Conservation (phyloP, 2,888 invertebrate genomes). For the Liodrosophila aerea region DNA sequence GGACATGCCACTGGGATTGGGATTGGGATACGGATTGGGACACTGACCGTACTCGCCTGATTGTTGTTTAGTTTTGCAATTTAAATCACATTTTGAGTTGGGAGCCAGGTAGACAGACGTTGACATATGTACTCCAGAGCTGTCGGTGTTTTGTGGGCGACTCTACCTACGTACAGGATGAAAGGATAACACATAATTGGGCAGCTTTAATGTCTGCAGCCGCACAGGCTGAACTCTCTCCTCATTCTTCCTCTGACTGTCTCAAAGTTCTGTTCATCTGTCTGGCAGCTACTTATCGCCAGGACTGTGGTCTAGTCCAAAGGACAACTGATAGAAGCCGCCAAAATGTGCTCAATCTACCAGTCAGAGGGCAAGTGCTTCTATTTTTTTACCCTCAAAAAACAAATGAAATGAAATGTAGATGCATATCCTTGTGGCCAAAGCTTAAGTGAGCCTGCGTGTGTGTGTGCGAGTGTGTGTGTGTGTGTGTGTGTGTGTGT, state of each 20-base stretch:
- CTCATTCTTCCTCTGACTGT: no score
- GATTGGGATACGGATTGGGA: no score
- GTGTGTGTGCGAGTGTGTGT: constrained; percentile 11
- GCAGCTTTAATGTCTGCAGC: constrained; percentile 33
- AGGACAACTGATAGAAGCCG: constrained; percentile 9
- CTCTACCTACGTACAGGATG: constrained; percentile 5
- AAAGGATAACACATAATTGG: constrained; percentile 41
- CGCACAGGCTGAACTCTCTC: no score
- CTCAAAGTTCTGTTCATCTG: not conserved
- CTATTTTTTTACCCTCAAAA: constrained; percentile 16
- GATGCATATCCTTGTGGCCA: constrained; percentile 60
- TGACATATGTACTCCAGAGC: constrained; percentile 23
- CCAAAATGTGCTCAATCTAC: constrained; percentile 21
- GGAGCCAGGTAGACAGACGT: constrained; percentile 45
- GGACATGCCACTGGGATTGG: no score
- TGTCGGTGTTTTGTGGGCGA: not conserved
- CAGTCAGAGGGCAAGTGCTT: constrained; percentile 1
- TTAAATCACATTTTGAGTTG: constrained; percentile 70
- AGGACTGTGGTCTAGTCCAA: constrained; percentile 1
- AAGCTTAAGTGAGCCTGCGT: constrained; percentile 18
- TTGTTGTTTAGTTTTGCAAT: constrained; percentile 76
- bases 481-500: constrained; percentile 29
- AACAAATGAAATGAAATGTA: constrained; percentile 72
- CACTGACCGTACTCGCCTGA: constrained; percentile 43
- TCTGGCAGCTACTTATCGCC: constrained; percentile 20